Conservation (phyloP, 2,888 invertebrate genomes). For the Drosophila paranaensis region DNA sequence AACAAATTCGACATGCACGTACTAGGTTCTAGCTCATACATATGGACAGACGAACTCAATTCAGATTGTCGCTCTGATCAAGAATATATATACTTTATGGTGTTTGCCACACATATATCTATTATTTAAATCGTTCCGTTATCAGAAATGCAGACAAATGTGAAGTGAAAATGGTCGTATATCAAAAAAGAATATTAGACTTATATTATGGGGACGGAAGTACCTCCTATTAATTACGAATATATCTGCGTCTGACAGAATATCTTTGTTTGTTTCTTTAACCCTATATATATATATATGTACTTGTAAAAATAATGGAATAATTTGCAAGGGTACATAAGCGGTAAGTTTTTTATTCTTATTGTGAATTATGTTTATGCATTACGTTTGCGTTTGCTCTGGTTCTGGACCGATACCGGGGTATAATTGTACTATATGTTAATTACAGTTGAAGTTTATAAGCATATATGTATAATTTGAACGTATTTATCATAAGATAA, state of each 20-base stretch:
- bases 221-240: conserved; percentile 52
- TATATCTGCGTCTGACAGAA: conserved; percentile 7
- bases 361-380: conserved; percentile 34
- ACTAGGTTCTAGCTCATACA: too few relatives aligned
- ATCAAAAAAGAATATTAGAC: conserved; percentile 29
- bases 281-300: conserved; percentile 1
- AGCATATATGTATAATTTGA: conserved; percentile 14
- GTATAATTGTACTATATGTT: conserved; percentile 66
- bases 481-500: conserved; percentile 10
- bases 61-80: too few relatives aligned
- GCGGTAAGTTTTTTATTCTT: conserved; percentile 24
- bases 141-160: too few relatives aligned
- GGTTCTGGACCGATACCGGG: conserved; percentile 36
- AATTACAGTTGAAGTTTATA: conserved; percentile 46
- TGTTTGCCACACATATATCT: too few relatives aligned
- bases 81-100: too few relatives aligned
- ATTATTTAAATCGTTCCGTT: too few relatives aligned
- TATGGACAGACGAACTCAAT: too few relatives aligned
- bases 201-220: conserved; percentile 67
- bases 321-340: conserved; percentile 34
- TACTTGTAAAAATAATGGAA: background rate
- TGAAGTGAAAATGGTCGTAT: conserved; percentile 13
- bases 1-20: too few relatives aligned
- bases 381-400: conserved; percentile 43
- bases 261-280: background rate